Base-by-base conservation (phyloP, 2,797 vertebrate species). In the Novumbra hubbsi region DNA sequence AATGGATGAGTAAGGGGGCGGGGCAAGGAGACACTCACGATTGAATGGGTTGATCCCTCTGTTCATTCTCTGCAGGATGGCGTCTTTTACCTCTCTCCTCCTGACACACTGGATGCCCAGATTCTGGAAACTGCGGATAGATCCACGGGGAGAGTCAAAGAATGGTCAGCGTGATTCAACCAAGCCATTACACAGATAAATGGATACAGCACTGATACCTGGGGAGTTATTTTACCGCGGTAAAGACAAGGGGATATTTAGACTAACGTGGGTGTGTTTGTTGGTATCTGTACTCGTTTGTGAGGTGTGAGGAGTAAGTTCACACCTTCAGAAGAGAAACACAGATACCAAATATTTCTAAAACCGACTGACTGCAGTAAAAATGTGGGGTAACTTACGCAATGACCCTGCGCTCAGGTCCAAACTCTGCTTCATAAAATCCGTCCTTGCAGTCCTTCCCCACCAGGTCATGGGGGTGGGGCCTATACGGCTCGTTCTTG, bases 371-470 rank as follows among this genome's bases (percentile, higher is more conserved):
- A 45, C 41, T 45, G 55, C 9, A 60, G 55, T 60, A 21, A 60
- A 60, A 27, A 11, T 3, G 55, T 11, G 55, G 60, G 55, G 62
- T 71, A 85, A 98, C 96, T 96, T 90, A 99, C 98, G 95, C 95
- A 9, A 99, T 92, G 71, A 97, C 95, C 88, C 94, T 94, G 48
- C 97, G 96, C 21, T 98, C 97, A 0, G 96, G 95, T 28, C 96
- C 97, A 41, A 99, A 98, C 86, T 99, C 97, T 0, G 95, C 95
- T 91, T 99, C 98, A 0, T 99, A 99, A 91, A 95, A 98, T 9
- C 97, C 97, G 72, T 99, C 97, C 84, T 93, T 96, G 88, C 97
- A 99, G 91, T 99, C 98, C 83, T 97, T 98, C 41, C 98, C 98
- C 83, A 99, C 98, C 83, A 99, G 90, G 89, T 98, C 97, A 9